phyloP scores from a whole-genome alignment of 2,797 vertebrate genomes.

The Gallinago nigripennis region DNA sequence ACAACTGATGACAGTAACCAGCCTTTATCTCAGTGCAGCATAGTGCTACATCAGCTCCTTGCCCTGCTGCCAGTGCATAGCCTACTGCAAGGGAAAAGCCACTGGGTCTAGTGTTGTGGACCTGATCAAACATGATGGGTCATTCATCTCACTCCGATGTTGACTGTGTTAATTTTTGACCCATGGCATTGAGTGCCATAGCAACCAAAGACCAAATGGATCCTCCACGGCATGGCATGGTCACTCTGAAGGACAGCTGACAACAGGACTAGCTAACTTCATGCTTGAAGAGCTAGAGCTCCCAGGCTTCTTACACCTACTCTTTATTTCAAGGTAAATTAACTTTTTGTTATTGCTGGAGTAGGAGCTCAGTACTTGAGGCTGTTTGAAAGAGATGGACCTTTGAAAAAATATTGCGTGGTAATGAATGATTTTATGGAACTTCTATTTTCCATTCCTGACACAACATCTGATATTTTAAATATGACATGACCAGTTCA shows the following conservation, averaged over 20 bases:
- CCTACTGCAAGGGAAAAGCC: neutral
- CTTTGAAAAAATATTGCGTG: neutral
- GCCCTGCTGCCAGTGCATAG: neutral
- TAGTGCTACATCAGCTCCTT: neutral
- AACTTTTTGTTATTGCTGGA: constrained; percentile 1
- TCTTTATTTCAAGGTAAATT: constrained; percentile 45
- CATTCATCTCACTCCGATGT: constrained; percentile 1
- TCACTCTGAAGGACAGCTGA: constrained; percentile 23
- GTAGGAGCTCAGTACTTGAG: neutral
- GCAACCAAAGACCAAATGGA: constrained; percentile 18
- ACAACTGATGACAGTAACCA: neutral
- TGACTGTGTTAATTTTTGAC: constrained; percentile 18
- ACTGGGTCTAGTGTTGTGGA: neutral
- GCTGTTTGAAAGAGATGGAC: neutral
- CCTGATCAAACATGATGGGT: neutral
- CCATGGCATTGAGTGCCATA: neutral
- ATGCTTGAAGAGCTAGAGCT: constrained; percentile 29
- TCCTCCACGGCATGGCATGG: neutral
- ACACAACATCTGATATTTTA: neutral
- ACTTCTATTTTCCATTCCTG: neutral
- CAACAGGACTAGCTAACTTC: constrained; percentile 28
- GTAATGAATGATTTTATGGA: neutral
- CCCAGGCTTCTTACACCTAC: neutral
- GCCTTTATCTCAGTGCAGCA: neutral
- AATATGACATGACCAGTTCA: neutral